Base-by-base conservation (phyloP, 2,113 vertebrate species). In the Podarcis raffonei region DNA sequence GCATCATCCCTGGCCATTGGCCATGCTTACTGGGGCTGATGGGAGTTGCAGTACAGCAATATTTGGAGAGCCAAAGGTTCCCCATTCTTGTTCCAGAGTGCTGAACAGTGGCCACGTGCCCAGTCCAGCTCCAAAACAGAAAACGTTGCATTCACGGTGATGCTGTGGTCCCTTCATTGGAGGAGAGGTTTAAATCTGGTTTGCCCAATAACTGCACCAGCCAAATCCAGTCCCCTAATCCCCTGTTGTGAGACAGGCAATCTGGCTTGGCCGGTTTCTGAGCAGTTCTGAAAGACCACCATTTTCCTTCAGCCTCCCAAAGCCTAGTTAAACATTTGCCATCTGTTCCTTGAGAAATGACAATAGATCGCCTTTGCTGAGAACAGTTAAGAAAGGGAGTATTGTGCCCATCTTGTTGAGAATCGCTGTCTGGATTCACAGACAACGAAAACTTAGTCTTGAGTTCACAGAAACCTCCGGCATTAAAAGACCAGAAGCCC, bases 241-340 rank as follows among this genome's bases (percentile, higher is more conserved):
- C 81, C 59, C 59, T 11, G 5, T 13, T 27, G 37, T 13, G 1
- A 15, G 65, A 66, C 32, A 65, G 25, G 4, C n/a, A 81, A 39
- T 82, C 59, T 66, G 59, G 7, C 62, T 37, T 39, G 80, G 20
- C 32, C 37, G 5, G 35, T 83, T 27, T 83, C 62, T 39, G 30
- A 15, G 15, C 37, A 30, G 15, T 32, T 15, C 42, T 35, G 57
- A 89, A 25, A 75, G 89, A 90, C 27, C 89, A 71, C 87, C 1
- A 35, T 37, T 76, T 87, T 78, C 62, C 16, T 42, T 32, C 3
- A 0, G 15, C 7, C 1, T 0, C 39, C 42, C 27, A 3, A 84
- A 62, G 2, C 66, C 90, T 82, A 22, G 39, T 84, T 93, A 92
- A 92, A 86, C 2, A 32, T 86, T 80, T 89, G 86, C 82, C 89